phyloP scores from a whole-genome alignment of 2,113 vertebrate species.

The Hyla sarda region DNA sequence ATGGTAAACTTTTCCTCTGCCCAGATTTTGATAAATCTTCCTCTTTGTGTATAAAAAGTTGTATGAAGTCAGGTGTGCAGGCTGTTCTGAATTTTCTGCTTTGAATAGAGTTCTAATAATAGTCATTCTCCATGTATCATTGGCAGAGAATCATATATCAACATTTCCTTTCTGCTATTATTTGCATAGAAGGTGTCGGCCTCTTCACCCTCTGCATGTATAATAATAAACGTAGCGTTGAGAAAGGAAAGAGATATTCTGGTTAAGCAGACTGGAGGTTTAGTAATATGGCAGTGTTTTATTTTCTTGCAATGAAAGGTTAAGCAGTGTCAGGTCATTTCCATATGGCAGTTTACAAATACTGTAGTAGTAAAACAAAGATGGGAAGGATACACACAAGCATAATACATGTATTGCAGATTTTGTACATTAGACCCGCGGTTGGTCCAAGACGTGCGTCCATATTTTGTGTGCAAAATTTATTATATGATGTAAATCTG shows the following conservation, averaged over 20 bases:
- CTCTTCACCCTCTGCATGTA: constrained; percentile 44
- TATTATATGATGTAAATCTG: too few species aligned
- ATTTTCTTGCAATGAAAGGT: not conserved
- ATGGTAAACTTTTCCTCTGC: too few species aligned
- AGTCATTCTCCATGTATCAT: constrained; percentile 60
- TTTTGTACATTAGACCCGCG: too few species aligned
- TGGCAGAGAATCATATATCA: constrained; percentile 39
- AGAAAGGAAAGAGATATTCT: not conserved
- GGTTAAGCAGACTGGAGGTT: not conserved
- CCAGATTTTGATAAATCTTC: too few species aligned
- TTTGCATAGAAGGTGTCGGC: constrained; percentile 49
- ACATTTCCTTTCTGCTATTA: constrained; percentile 42
- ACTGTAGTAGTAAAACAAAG: not conserved
- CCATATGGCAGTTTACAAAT: not conserved
- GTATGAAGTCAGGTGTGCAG: not conserved
- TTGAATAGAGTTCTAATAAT: constrained; percentile 57
- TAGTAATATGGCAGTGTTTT: not conserved
- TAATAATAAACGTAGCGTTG: not conserved
- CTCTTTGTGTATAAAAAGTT: too few species aligned
- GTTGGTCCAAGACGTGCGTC: too few species aligned
- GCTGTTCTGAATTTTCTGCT: not conserved
- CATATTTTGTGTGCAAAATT: too few species aligned
- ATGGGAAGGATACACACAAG: not conserved
- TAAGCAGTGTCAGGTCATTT: not conserved
- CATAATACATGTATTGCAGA: too few species aligned